Evolutionary conservation across 2,888 invertebrate genomes (phyloP), one percentile per base, ranked within the genome.

Genomic region (Entomobrya multifasciata): DNA sequence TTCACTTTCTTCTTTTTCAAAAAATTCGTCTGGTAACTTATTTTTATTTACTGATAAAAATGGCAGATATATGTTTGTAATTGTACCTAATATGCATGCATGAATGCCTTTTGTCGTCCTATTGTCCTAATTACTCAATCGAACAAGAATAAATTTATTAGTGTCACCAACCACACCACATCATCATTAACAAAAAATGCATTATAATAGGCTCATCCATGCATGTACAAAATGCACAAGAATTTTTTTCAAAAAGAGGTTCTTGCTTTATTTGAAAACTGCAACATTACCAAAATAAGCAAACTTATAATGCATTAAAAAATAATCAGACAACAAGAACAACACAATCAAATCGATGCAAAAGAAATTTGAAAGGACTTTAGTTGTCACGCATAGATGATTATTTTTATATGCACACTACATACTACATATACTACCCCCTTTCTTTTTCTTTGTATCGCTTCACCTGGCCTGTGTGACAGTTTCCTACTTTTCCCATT

Each of bases 41-140:
- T 41, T 20, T 36, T n/a, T 27, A 22, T 20, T 1, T 27, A n/a
- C n/a, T 52, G 17, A 17, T 30, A 27, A 52, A 27, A 11, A 6
- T 74, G 52, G 4, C 5, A 36, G 5, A 36, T 36, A 36, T 36
- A 36, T 36, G 8, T 36, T 36, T 36, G 36, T 36, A 36, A 6
- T n/a, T n/a, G n/a, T n/a, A n/a, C n/a, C n/a, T n/a, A n/a, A 8
- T n/a, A 20, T 17, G 72, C 27, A 74, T 30, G 74, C 74, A 49
- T 52, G 27, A 74, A 25, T 74, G 74, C 74, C n/a, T 74, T 77
- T 41, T 77, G 41, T 30, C 36, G 65, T 55, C 57, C 78, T n/a
- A 79, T 70, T 85, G 85, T 78, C 79, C 85, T 85, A 85, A 85
- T 85, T 85, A 85, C 70, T 79, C 85, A 85, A 79, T 85, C 85